These are phyloP conservation scores for Yponomeuta malinellus DNA, from an alignment of 2,888 invertebrate species.

Conservation along the genomic window DNA sequence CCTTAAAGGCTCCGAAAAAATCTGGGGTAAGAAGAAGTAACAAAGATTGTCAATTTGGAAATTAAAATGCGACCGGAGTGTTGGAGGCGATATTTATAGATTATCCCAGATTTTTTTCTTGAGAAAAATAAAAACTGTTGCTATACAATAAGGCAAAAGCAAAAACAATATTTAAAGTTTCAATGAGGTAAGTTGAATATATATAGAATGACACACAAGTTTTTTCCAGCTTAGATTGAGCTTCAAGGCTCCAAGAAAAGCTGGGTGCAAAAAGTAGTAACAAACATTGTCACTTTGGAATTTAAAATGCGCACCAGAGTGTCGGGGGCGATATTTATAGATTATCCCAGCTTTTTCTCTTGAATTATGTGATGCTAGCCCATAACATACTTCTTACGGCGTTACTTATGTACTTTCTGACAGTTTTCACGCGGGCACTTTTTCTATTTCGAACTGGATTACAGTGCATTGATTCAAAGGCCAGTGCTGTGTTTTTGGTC, in stretches of 20 bases:
- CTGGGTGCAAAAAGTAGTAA: conserved; percentile 24
- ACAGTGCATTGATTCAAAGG: background rate
- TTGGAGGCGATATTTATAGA: conserved; percentile 66
- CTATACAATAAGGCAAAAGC: too few relatives aligned
- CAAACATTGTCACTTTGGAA: conserved; percentile 70
- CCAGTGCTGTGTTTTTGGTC: background rate
- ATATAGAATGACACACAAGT: too few relatives aligned
- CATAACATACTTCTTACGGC: conserved; percentile 43
- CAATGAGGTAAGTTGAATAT: too few relatives aligned
- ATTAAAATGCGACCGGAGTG: conserved; percentile 45
- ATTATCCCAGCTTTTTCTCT: conserved; percentile 65
- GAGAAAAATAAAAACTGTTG: conserved; percentile 23
- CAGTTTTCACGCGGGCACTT: conserved; percentile 21
- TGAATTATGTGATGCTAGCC: conserved; percentile 53
- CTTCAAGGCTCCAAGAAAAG: background rate
- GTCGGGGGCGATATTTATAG: conserved; percentile 65
- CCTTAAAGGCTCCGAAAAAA: background rate
- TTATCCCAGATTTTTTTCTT: conserved; percentile 64
- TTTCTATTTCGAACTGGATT: conserved; percentile 24
- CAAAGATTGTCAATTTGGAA: conserved; percentile 69
- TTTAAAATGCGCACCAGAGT: conserved; percentile 44
- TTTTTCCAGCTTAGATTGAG: too few relatives aligned
- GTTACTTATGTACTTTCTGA: conserved; percentile 16
- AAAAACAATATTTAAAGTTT: too few relatives aligned
- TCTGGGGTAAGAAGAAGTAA: conserved; percentile 24